Conservation (phyloP, 2,888 invertebrate species). For the Drepana falcataria region DNA sequence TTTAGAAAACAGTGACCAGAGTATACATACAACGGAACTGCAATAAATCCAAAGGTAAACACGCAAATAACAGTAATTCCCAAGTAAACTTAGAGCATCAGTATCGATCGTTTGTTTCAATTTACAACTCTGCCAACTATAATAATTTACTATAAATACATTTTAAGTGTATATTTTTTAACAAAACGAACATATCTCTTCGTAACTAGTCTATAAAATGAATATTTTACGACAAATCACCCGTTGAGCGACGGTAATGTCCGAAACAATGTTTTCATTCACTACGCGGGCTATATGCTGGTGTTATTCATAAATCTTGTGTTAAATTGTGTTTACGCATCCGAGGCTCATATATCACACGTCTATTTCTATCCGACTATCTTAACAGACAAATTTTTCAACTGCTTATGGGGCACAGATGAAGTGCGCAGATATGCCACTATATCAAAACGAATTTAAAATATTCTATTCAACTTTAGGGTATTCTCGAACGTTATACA, state of each 20-base stretch:
- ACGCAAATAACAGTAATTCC: background rate
- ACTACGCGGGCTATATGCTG: slow-evolving; percentile 37
- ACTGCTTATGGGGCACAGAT: slow-evolving; percentile 26
- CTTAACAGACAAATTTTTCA: slow-evolving; percentile 47
- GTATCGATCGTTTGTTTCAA: background rate
- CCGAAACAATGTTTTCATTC: slow-evolving; percentile 65
- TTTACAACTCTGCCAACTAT: slow-evolving; percentile 1
- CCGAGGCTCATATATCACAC: slow-evolving; percentile 41
- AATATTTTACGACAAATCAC: slow-evolving; percentile 35
- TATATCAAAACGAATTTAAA: background rate
- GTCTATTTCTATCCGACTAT: slow-evolving; percentile 53
- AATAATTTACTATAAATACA: slow-evolving; percentile 33
- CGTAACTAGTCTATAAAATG: slow-evolving; percentile 40
- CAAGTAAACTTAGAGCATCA: background rate
- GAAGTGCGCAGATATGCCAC: slow-evolving; percentile 4
- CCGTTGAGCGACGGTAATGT: slow-evolving; percentile 34
- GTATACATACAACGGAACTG: too few relatives aligned
- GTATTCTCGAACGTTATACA: too few relatives aligned
- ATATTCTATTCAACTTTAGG: too few relatives aligned
- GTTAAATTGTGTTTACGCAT: slow-evolving; percentile 51
- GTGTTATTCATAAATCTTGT: slow-evolving; percentile 59
- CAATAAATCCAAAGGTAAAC: background rate
- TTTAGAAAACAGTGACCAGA: too few relatives aligned
- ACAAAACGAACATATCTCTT: slow-evolving; percentile 20
- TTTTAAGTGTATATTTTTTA: slow-evolving; percentile 33